Conservation (phyloP, 2,113 vertebrate genomes). For the Lathamus discolor region DNA sequence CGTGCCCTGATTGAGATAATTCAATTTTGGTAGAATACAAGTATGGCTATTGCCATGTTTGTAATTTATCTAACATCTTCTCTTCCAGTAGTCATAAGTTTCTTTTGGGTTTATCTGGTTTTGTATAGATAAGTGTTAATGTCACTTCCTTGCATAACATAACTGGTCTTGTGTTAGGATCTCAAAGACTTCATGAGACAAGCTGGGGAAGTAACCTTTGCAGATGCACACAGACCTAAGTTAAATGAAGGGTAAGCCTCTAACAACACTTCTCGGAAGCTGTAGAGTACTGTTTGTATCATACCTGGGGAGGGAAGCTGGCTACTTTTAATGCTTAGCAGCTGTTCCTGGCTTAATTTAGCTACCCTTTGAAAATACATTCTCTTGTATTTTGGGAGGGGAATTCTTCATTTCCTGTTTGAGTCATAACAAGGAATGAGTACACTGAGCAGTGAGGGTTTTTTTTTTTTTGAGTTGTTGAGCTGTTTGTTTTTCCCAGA, state of each 20-base stretch:
- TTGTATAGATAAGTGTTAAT: not conserved
- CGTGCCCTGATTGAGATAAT: slow-evolving; percentile 78
- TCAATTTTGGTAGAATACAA: slow-evolving; percentile 73
- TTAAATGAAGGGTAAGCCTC: slow-evolving; percentile 91
- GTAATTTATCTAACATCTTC: slow-evolving; percentile 79
- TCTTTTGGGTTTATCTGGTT: slow-evolving; percentile 50
- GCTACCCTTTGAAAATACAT: not conserved
- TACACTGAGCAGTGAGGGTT: rapidly evolving
- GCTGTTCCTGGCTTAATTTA: not conserved
- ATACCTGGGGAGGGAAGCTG: not conserved
- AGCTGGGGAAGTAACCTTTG: slow-evolving; percentile 98
- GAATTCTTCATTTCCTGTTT: not conserved
- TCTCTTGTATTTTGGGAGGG: not conserved
- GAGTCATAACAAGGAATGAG: not conserved
- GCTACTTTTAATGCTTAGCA: not conserved
- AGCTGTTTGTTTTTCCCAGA: rapidly evolving
- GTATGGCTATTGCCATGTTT: slow-evolving; percentile 75
- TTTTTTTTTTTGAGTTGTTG: not conserved
- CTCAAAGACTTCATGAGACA: slow-evolving; percentile 99
- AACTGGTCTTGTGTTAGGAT: slow-evolving; percentile 87
- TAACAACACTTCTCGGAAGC: not conserved
- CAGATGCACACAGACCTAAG: slow-evolving; percentile 94
- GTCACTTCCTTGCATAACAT: slow-evolving; percentile 64
- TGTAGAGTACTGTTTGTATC: not conserved
- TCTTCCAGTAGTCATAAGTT: slow-evolving; percentile 78